Percentiles rank a stretch among this genome's conserved stretches.
phyloP scores from a whole-genome alignment of 2,113 vertebrate species.

The Promerops cafer region DNA sequence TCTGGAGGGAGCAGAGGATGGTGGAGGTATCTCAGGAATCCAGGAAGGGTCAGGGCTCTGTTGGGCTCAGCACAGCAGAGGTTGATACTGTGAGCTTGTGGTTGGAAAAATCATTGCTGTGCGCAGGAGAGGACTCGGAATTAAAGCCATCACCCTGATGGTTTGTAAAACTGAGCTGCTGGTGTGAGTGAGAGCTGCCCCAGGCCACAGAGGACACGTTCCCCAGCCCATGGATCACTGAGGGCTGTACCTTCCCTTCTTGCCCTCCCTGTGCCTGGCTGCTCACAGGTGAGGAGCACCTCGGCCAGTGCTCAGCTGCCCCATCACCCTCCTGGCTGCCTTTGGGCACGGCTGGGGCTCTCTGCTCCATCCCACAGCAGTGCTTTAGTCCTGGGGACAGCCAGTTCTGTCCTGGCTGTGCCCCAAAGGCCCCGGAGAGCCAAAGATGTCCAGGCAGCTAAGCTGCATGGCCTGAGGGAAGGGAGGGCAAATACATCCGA shows the following conservation, averaged over 20 bases:
- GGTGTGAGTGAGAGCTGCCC: neutral
- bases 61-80: neutral
- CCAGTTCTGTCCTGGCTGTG: neutral
- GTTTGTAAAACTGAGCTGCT: neutral
- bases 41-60: neutral
- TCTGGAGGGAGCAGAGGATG: neutral
- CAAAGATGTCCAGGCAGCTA: neutral
- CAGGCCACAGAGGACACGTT: neutral
- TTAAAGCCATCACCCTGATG: neutral
- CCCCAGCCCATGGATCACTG: neutral
- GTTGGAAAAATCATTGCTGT: slow-evolving; percentile 22
- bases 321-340: neutral
- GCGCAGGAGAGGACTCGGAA: neutral
- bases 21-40: neutral
- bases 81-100: neutral
- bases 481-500: neutral
- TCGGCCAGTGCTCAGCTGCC: accelerated
- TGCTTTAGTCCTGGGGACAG: neutral
- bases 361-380: neutral
- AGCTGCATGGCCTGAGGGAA: neutral
- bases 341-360: neutral
- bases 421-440: neutral
- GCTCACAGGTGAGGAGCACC: neutral
- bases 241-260: neutral
- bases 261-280: neutral